Conservation (phyloP, 2,888 invertebrate species). For the Hololepta plana region DNA sequence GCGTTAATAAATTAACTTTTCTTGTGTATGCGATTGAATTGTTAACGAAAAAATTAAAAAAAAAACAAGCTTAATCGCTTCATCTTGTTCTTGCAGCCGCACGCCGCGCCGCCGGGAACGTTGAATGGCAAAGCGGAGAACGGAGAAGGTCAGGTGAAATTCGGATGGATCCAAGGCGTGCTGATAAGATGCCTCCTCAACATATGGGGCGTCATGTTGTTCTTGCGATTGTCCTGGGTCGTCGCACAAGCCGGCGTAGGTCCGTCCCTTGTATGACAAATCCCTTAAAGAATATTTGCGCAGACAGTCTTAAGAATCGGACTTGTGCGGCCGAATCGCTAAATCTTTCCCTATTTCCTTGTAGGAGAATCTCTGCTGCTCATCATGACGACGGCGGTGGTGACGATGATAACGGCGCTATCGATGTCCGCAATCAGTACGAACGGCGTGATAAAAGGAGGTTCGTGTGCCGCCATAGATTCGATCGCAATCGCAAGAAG, state of each 20-base stretch:
- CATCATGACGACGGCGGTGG: constrained; percentile 64
- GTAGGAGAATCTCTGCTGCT: constrained; percentile 55
- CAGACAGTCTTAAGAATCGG: too few species aligned
- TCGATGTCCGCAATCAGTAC: constrained; percentile 98
- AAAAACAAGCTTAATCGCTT: too few species aligned
- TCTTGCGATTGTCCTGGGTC: constrained; percentile 93
- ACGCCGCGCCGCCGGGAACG: constrained; percentile 10
- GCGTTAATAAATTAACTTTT: too few species aligned
- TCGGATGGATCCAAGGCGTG: constrained; percentile 87
- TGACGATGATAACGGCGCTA: constrained; percentile 81
- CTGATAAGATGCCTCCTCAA: constrained; percentile 88
- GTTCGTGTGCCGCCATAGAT: too few species aligned
- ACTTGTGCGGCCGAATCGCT: too few species aligned
- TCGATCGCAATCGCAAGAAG: too few species aligned
- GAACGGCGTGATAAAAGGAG: constrained; percentile 94
- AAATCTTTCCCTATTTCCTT: constrained; percentile 11
- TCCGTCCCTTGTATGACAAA: too few species aligned
- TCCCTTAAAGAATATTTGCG: too few species aligned
- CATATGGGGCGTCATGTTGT: constrained; percentile 99
- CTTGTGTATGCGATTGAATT: too few species aligned
- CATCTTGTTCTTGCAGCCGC: too few species aligned
- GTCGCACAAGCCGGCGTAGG: constrained; percentile 85
- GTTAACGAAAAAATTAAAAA: too few species aligned
- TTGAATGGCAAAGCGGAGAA: too few species aligned
- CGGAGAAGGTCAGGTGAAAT: constrained; percentile 42